These are phyloP conservation scores for Lutjanus campechanus DNA, from an alignment of 2,797 vertebrate species.

Conservation along the genomic window DNA sequence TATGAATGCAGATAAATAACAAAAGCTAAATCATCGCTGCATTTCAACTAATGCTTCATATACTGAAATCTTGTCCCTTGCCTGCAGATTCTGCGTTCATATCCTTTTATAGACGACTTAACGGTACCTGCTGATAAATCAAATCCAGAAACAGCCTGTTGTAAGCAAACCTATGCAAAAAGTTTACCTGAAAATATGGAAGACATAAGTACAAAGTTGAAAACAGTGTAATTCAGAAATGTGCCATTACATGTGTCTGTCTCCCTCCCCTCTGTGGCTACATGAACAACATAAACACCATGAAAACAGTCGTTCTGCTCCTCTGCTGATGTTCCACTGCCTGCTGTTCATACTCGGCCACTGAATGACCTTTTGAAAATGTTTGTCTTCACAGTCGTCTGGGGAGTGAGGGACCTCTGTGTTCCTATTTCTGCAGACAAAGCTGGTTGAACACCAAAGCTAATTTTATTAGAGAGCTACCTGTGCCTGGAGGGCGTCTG, in stretches of 20 bases:
- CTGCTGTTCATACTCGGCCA: background rate
- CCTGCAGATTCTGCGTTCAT: too few species aligned
- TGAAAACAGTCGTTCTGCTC: background rate
- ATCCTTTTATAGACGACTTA: too few species aligned
- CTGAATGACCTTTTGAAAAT: constrained; percentile 2
- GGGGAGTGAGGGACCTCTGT: constrained; percentile 7
- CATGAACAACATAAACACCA: background rate
- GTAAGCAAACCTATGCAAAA: background rate
- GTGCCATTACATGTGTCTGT: background rate
- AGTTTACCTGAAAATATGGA: background rate
- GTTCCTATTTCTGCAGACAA: constrained; percentile 59
- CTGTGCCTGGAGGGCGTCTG: constrained; percentile 60
- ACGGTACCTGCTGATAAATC: too few species aligned
- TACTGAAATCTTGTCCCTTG: too few species aligned
- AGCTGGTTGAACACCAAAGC: constrained; percentile 54
- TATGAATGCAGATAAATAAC: too few species aligned
- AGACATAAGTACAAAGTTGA: background rate
- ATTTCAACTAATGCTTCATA: too few species aligned
- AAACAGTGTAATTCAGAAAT: background rate
- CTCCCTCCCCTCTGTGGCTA: background rate
- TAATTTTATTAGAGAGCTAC: constrained; percentile 70
- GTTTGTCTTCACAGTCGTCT: constrained; percentile 2
- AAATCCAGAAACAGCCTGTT: background rate
- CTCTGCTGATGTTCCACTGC: background rate
- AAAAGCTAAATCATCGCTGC: too few species aligned